Evolutionary conservation across 1,140 invertebrate genomes (phyloP), one percentile per base, ranked within the genome.

Genomic region (Penaeus indicus): DNA sequence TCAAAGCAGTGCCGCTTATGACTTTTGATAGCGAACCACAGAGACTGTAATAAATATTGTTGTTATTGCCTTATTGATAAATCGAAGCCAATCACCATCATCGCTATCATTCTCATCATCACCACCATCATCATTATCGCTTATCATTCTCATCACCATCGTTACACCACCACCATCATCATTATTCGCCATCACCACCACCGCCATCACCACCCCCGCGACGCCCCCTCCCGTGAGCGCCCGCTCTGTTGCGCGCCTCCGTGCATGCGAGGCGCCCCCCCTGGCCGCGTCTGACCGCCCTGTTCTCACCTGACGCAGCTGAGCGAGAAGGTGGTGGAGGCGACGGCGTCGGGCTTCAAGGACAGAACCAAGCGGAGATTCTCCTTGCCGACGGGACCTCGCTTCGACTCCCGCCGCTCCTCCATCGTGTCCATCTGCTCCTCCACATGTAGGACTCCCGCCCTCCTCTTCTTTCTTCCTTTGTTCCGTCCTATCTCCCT

Each of bases 301-400:
- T 72, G 22, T 61, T 84, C 47, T 47, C 47, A 47, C 47, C 47
- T 47, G 47, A 5, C 11, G 19, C 85, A 88, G 86, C 79, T 88
- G 47, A 64, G 86, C 27, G 86, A 88, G 19, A 82, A 83, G 47
- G 86, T 88, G 80, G 80, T 88, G 80, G 86, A 88, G 67, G 86
- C 86, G 3, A 38, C 86, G 25, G 86, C 86, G 21, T 82, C 79
- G 21, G 86, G 86, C 19, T 88, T 88, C 22, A 88, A 88, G 86
- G 86, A 88, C 86, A 54, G 86, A 42, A 83, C 86, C 79, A 88
- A 88, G 72, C 79, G 92, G 47, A 88, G 92, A 21, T 92, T 92
- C 90, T 91, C 91, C 75, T 91, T 92, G 27, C 92, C 92, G 1
- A 88, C 92, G 62, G 92, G 89, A 80, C 91, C 90, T 42, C 90